These are phyloP conservation scores for Proctacanthus coquilletti DNA, from an alignment of 1,140 invertebrate species.

Conservation along the genomic window DNA sequence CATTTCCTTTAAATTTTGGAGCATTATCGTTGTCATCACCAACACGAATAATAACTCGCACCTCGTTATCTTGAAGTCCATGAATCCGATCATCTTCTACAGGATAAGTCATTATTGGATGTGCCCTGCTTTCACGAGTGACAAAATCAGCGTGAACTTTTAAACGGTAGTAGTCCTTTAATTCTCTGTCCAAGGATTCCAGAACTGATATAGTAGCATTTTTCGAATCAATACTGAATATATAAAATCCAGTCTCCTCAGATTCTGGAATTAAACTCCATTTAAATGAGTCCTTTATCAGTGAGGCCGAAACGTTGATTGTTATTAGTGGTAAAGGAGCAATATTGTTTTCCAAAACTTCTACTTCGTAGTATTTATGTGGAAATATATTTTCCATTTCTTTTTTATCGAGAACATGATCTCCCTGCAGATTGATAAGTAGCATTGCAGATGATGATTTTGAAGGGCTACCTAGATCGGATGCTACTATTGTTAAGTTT, in stretches of 20 bases:
- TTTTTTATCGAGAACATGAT: constrained; percentile 42
- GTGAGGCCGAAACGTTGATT: constrained; percentile 46
- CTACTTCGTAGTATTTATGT: constrained; percentile 59
- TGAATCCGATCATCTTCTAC: constrained; percentile 48
- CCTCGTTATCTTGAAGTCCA: constrained; percentile 38
- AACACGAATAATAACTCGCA: constrained; percentile 47
- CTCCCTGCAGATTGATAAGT: constrained; percentile 41
- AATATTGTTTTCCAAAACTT: constrained; percentile 56
- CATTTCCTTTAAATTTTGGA: constrained; percentile 53
- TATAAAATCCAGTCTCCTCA: constrained; percentile 23
- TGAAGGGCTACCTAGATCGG: constrained; percentile 67
- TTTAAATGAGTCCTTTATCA: constrained; percentile 31
- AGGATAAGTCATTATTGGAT: constrained; percentile 56
- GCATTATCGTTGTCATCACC: constrained; percentile 70
- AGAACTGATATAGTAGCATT: constrained; percentile 56
- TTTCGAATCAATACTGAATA: constrained; percentile 50
- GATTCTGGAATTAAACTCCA: constrained; percentile 15
- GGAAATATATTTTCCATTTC: constrained; percentile 42
- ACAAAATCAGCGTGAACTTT: constrained; percentile 45
- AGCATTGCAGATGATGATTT: constrained; percentile 61
- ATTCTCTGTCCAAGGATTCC: constrained; percentile 51
- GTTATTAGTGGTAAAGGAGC: constrained; percentile 52
- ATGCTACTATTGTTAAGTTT: constrained; percentile 65
- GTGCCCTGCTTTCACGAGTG: constrained; percentile 32
- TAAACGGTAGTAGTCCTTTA: constrained; percentile 44